Evolutionary conservation across 2,888 invertebrate species (phyloP).

Genomic region (Zeuzera pyrina): DNA sequence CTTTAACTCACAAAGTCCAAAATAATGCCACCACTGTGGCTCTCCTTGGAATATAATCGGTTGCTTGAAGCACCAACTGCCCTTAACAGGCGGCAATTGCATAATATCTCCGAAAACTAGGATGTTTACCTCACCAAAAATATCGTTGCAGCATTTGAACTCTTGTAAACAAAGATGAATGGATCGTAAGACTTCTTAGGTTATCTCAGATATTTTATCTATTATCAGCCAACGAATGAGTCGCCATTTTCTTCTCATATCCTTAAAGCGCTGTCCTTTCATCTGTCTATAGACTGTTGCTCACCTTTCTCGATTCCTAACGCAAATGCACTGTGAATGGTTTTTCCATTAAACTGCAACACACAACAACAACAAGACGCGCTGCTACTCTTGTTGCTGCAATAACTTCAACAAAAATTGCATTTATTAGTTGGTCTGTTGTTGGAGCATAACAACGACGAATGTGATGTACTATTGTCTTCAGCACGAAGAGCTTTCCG

Average conservation of each 20-base stretch:
- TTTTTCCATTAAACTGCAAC: conserved; percentile 1
- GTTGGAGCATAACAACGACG: conserved; percentile 5
- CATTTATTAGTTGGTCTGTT: conserved; percentile 1
- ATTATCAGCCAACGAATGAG: neutral
- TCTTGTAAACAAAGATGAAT: conserved; percentile 1
- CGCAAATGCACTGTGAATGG: neutral
- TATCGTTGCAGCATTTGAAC: conserved; percentile 1
- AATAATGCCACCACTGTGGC: conserved; percentile 1
- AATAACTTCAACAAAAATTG: conserved; percentile 2
- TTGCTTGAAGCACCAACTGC: conserved; percentile 1
- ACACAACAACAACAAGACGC: too few species aligned
- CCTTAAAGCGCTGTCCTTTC: neutral
- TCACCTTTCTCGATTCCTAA: neutral
- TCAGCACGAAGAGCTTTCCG: conserved; percentile 6
- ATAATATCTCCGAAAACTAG: neutral
- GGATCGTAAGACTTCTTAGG: neutral
- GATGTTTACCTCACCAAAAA: conserved; percentile 1
- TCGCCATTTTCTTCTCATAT: conserved; percentile 2
- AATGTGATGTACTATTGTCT: conserved; percentile 5
- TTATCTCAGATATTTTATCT: neutral
- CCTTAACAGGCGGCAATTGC: neutral
- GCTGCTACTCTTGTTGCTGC: conserved; percentile 5
- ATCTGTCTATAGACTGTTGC: neutral
- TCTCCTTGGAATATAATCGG: conserved; percentile 1
- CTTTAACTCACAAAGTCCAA: conserved; percentile 3